Evolutionary conservation across 2,797 vertebrate species (phyloP).

Genomic region (Sebastes aleutianus): DNA sequence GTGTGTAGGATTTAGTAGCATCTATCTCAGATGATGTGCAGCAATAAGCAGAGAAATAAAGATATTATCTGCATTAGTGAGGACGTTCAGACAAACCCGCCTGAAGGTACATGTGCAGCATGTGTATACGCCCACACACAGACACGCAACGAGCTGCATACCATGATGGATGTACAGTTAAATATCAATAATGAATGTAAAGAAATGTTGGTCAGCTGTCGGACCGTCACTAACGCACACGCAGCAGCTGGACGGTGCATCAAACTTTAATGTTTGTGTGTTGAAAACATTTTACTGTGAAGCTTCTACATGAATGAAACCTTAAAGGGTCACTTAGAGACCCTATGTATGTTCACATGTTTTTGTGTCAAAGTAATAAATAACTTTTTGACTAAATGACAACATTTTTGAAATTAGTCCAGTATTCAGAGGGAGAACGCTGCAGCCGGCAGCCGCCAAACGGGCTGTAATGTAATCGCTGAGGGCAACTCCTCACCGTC

Average conservation of each 20-base stretch:
- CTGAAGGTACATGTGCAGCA: conserved; percentile 6
- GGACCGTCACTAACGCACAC: background rate
- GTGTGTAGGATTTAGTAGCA: no score
- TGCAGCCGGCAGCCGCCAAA: no score
- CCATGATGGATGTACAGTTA: background rate
- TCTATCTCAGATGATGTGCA: background rate
- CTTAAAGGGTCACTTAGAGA: no score
- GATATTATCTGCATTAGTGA: background rate
- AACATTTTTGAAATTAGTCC: no score
- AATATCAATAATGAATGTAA: conserved; percentile 36
- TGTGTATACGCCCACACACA: background rate
- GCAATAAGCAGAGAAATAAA: background rate
- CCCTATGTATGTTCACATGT: no score
- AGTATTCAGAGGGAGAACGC: no score
- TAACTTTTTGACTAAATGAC: no score
- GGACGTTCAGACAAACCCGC: background rate
- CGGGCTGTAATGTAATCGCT: no score
- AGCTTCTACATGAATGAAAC: background rate
- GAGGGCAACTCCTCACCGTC: no score
- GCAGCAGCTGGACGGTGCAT: conserved; percentile 19
- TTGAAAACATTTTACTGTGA: background rate
- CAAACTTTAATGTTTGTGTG: conserved; percentile 9
- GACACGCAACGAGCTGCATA: background rate
- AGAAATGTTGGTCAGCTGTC: conserved; percentile 25
- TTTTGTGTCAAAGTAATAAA: no score